A percentile compares a stretch with the other conserved stretches of the same genome.
Evolutionary conservation across 2,797 vertebrate species (phyloP).

Genomic region (Falco biarmicus): DNA sequence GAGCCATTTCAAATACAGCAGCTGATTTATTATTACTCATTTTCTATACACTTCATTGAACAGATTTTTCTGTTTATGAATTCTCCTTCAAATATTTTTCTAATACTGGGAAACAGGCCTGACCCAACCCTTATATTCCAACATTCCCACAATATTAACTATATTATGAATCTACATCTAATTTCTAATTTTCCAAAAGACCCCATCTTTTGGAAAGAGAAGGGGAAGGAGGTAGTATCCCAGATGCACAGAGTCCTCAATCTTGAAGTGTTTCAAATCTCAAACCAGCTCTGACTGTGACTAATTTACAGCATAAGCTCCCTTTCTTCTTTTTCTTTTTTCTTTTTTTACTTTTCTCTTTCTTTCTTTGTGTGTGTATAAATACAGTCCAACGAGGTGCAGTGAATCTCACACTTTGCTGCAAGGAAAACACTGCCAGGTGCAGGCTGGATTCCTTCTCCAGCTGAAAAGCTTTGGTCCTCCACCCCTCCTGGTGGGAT

Average conservation of each 20-base stretch:
- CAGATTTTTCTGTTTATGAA: conserved; percentile 35
- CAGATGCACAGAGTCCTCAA: neutral
- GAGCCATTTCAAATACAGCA: neutral
- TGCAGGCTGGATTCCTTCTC: neutral
- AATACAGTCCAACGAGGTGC: neutral
- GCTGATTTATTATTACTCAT: conserved; percentile 2
- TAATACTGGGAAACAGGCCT: neutral
- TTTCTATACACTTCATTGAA: neutral
- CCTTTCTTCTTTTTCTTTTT: too few relatives aligned
- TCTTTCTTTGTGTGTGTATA: neutral
- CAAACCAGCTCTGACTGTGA: neutral
- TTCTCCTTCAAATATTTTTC: conserved; percentile 13
- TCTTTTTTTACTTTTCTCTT: too few relatives aligned
- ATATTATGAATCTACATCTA: neutral
- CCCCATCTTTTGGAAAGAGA: neutral
- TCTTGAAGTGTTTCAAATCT: neutral
- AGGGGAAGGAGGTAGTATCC: neutral
- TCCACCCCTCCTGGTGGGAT: neutral
- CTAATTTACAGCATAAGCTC: neutral
- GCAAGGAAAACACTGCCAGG: neutral
- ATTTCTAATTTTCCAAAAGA: neutral
- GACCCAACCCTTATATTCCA: neutral
- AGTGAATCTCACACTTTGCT: neutral
- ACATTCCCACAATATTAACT: neutral
- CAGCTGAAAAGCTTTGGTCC: neutral